Evolutionary conservation across 1,140 invertebrate species (phyloP), one percentile per base, ranked within the genome.

Genomic region (Orchestia grillus): DNA sequence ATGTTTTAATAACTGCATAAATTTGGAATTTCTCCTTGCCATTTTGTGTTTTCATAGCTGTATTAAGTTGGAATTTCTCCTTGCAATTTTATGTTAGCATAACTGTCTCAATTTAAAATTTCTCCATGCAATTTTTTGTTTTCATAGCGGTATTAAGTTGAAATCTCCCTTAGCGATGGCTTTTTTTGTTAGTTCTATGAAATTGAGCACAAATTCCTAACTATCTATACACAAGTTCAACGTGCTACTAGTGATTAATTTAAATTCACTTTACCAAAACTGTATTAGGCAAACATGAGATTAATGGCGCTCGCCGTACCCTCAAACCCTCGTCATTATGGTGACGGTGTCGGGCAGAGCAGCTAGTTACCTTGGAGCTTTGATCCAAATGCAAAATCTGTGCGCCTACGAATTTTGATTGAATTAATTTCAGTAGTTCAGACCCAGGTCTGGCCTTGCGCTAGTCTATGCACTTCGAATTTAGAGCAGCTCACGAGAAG

Each of bases 341-440:
- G 11, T 77, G 62, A 36, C 62, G 36, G 62, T 77, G 28, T 15
- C 11, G 62, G 1, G 62, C 62, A 8, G 15, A 77, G 28, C 62
- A 77, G 62, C 1, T 36, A 15, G 62, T 77, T 77, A 36, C 62
- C 15, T 77, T 77, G 19, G 11, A 77, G 62, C 62, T 77, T 53
- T 77, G 62, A 77, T 77, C 62, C 62, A 77, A 77, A 36, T 77
- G 62, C 62, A 77, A 77, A 77, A 77, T 77, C 62, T 77, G 62
- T 77, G 62, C 36, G 62, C 62, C 62, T 77, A 15, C 62, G 62
- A 36, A 77, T 77, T 77, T 77, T 28, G 36, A 77, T 77, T 77
- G 62, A 77, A 77, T 77, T 23, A 77, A 77, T 77, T 77, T 77
- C 62, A 77, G 36, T 77, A 23, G 62, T 28, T 77, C 28, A 23